Percentiles rank a stretch among this genome's conserved stretches.
phyloP scores from a whole-genome alignment of 35 echinoderm and acorn worm species.

The Patiria miniata region DNA sequence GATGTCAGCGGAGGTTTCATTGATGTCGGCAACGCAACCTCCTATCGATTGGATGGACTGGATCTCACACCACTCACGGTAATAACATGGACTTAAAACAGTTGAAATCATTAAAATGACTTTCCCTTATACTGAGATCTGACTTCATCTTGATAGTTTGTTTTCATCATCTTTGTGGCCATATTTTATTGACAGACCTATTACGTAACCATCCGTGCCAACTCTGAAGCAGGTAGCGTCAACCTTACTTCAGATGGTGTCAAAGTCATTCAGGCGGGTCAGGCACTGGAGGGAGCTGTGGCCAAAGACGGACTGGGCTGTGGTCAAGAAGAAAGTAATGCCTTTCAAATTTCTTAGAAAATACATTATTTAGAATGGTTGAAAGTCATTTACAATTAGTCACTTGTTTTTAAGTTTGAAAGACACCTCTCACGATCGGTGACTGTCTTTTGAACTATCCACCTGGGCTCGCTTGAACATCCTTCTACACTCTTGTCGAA shows the following conservation, averaged over 20 bases:
- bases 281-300: background rate
- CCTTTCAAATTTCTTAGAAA: no score
- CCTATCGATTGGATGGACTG: background rate
- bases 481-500: no score
- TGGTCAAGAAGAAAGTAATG: background rate
- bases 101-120: no score
- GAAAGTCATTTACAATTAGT: no score
- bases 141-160: no score
- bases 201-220: slow-evolving; percentile 37
- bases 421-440: no score
- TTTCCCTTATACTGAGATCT: no score
- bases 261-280: background rate
- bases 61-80: background rate
- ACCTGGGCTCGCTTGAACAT: no score
- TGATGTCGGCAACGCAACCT: background rate
- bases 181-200: slow-evolving; percentile 21
- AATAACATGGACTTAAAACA: background rate
- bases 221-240: slow-evolving; percentile 26
- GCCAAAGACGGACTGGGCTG: slow-evolving; percentile 23
- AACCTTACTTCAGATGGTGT: slow-evolving; percentile 40
- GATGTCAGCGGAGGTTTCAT: slow-evolving; percentile 13
- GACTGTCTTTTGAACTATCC: no score
- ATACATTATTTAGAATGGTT: no score
- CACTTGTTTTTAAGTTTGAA: no score
- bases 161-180: background rate